Evolutionary conservation across 2,888 invertebrate species (phyloP), one percentile per base, ranked within the genome.

Genomic region (Deilephila elpenor): DNA sequence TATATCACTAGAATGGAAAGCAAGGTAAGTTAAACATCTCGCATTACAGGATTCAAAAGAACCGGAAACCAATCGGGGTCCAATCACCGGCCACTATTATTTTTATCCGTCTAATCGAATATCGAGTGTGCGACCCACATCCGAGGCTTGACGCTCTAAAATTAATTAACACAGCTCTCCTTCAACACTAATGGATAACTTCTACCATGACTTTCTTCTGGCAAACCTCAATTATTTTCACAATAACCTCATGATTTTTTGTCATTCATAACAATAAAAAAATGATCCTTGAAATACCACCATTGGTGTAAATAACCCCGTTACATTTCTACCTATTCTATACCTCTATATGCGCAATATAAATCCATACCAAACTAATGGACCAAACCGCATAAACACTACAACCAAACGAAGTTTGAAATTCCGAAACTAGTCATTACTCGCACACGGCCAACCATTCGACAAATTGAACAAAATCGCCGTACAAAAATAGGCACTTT

Each of bases 81-180:
- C 78, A 80, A 79, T 81, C 75, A 73, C 64, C 75, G 37, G 74
- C 74, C 51, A 76, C 79, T 83, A 86, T 85, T 89, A 87, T 89
- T 88, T 88, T 88, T 86, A 76, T 79, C 77, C 78, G 82, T 80
- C 84, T 86, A 88, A 89, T 88, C 83, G 82, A 79, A 84, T 84
- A 84, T 84, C 78, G 59, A 82, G 73, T 86, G 86, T 81, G 80
- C 78, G 87, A 85, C 86, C 89, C 83, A 85, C 78, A 84, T 85
- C 80, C 76, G 75, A 78, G 77, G 75, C 80, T 82, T 44, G 44
- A 44, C 76, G 81, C 77, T 84, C 78, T 85, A 78, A 83, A 85
- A 86, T 86, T 88, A 89, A 89, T 89, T 86, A 86, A 60, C 25
- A 29, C 17, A 17, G 25, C 25, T 56, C 3, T 56, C 56, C n/a